Evolutionary conservation across 2,113 vertebrate genomes (phyloP), one percentile per base, ranked within the genome.

Genomic region (Ornithorhynchus anatinus): DNA sequence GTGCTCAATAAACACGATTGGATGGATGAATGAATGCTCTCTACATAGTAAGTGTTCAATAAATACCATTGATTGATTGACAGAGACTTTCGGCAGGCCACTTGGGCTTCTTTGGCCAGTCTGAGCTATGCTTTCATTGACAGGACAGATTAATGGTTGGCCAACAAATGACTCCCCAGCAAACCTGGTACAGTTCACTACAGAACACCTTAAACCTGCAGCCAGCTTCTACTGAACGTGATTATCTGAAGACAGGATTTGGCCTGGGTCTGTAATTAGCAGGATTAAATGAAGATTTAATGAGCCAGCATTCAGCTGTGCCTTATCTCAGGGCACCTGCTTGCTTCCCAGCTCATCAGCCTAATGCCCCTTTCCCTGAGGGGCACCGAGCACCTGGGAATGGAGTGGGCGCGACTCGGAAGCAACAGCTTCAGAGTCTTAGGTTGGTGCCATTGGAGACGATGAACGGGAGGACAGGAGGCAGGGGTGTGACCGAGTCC

Each of bases 201-300:
- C 44, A 39, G 69, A 54, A 67, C 45, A 48, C 45, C 8, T 72
- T 66, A 53, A 25, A 33, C 47, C 23, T 66, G 69, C 43, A 29
- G 66, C 53, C 72, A 70, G 42, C 75, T 79, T 69, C 72, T 77
- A 63, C 38, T 61, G 72, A 59, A 27, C 38, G 15, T 48, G 57
- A 59, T 58, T 63, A 72, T 66, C 53, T 60, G 44, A 80, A 81
- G 48, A 67, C 40, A 59, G 48, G 38, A 60, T 53, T 64, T 52
- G 63, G 48, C 43, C 29, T 29, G 1, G 27, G 31, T 14, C 14
- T 60, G 20, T 1, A 27, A 59, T 65, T 75, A 80, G 29, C 63
- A 68, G 43, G 27, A 60, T 72, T 69, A 84, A 68, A 69, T 51
- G 66, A 72, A 75, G 80, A 77, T 54, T 60, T 64, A 77, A 74